Percentiles rank a stretch among this genome's conserved stretches.
These are phyloP conservation scores for Drosophila quinaria DNA, from an alignment of 2,888 invertebrate species.

Conservation along the genomic window DNA sequence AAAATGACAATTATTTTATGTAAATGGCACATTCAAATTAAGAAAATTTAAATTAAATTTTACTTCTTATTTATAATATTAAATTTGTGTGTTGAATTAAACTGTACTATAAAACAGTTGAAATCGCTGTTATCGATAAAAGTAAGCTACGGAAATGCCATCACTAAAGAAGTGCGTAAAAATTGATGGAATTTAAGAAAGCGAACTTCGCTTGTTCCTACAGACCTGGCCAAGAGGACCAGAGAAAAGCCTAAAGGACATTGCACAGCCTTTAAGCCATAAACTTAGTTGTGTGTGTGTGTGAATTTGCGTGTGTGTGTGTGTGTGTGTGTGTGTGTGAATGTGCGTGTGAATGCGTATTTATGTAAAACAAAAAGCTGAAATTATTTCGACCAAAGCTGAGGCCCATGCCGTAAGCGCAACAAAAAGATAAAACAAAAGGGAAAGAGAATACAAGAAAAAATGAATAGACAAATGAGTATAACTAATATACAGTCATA, in stretches of 20 bases:
- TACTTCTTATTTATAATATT: too few species aligned
- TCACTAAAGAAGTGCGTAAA: neutral
- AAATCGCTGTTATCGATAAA: constrained; percentile 15
- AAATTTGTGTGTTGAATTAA: neutral
- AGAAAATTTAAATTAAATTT: neutral
- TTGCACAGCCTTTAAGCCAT: constrained; percentile 25
- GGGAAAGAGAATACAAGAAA: constrained; percentile 15
- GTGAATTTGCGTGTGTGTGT: too few species aligned
- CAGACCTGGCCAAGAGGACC: constrained; percentile 33
- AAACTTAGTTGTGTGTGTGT: constrained; percentile 3
- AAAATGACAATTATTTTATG: too few species aligned
- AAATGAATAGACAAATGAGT: constrained; percentile 37
- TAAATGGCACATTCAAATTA: neutral
- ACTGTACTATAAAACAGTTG: neutral
- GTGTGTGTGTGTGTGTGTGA: constrained; percentile 1
- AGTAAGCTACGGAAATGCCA: neutral
- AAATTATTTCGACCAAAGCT: constrained; percentile 62
- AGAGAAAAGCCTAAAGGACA: neutral
- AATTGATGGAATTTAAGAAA: constrained; percentile 24
- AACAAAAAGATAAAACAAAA: constrained; percentile 34
- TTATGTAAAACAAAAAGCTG: constrained; percentile 40
- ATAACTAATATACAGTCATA: constrained; percentile 13
- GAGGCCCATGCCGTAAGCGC: constrained; percentile 23
- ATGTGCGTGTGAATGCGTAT: constrained; percentile 22
- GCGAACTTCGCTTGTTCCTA: constrained; percentile 19